These are phyloP conservation scores for Microcebus tavaratra DNA, from an alignment of 2,113 vertebrate species.

Conservation along the genomic window DNA sequence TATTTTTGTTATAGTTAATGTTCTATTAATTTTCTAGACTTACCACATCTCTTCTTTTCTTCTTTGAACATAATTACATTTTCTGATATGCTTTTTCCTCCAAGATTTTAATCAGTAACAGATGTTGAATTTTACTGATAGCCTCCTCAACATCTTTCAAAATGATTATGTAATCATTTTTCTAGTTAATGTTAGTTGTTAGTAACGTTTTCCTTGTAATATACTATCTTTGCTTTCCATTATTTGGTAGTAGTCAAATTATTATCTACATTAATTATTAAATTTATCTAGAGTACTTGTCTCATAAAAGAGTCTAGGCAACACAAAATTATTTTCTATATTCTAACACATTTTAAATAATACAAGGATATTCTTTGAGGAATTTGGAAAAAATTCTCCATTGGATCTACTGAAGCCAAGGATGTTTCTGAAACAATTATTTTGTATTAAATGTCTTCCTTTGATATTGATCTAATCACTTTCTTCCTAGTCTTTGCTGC, in stretches of 20 bases:
- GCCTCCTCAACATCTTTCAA: neutral
- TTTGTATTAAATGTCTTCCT: constrained; percentile 29
- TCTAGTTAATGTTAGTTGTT: neutral
- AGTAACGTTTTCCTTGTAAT: neutral
- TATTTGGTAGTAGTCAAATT: neutral
- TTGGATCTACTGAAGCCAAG: neutral
- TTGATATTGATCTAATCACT: neutral
- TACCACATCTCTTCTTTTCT: neutral
- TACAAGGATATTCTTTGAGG: neutral
- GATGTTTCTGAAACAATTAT: neutral
- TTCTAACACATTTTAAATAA: neutral
- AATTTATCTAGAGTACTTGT: neutral
- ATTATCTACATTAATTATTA: neutral
- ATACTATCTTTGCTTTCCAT: neutral
- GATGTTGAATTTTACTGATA: neutral
- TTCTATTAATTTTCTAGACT: neutral
- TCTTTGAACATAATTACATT: neutral
- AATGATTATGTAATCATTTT: neutral
- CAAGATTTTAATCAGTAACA: neutral
- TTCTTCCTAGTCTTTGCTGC: neutral
- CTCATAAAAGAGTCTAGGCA: neutral
- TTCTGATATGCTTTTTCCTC: neutral
- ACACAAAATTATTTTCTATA: neutral
- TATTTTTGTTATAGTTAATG: neutral
- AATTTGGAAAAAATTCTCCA: neutral